These are phyloP conservation scores for Seriola rivoliana DNA, from an alignment of 2,113 vertebrate genomes.

Conservation along the genomic window DNA sequence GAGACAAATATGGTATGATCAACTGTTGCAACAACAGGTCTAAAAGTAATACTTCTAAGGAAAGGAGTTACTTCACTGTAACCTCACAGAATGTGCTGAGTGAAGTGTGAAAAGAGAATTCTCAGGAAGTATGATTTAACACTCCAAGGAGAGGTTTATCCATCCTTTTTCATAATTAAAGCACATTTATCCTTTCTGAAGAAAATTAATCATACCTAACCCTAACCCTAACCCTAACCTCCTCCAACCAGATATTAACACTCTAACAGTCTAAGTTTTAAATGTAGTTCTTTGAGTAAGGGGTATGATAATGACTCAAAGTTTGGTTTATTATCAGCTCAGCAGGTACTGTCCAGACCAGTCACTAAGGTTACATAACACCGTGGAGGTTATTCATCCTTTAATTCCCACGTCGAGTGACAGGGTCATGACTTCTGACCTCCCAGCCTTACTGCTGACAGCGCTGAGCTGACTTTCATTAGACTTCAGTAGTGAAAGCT, in stretches of 20 bases:
- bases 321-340: slow-evolving; percentile 34
- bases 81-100: slow-evolving; percentile 9
- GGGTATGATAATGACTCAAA: background rate
- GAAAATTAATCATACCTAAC: slow-evolving; percentile 6
- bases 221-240: too few relatives aligned
- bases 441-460: slow-evolving; percentile 11
- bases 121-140: slow-evolving; percentile 14
- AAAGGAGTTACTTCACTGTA: slow-evolving; percentile 28
- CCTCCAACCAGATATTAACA: slow-evolving; percentile 2
- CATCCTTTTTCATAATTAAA: slow-evolving; percentile 13
- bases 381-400: slow-evolving; percentile 34
- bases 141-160: background rate
- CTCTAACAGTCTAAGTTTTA: background rate
- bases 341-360: slow-evolving; percentile 12
- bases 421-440: slow-evolving; percentile 51
- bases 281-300: slow-evolving; percentile 1
- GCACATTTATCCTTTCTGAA: background rate
- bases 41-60: slow-evolving; percentile 20
- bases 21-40: slow-evolving; percentile 38
- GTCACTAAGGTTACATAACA: slow-evolving; percentile 57
- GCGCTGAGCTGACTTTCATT: slow-evolving; percentile 47
- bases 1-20: slow-evolving; percentile 48
- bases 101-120: slow-evolving; percentile 11
- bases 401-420: slow-evolving; percentile 54
- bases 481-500: slow-evolving; percentile 29